These are phyloP conservation scores for Xenotilapia caudafasciata DNA, from an alignment of 2,113 vertebrate species.

Conservation along the genomic window DNA sequence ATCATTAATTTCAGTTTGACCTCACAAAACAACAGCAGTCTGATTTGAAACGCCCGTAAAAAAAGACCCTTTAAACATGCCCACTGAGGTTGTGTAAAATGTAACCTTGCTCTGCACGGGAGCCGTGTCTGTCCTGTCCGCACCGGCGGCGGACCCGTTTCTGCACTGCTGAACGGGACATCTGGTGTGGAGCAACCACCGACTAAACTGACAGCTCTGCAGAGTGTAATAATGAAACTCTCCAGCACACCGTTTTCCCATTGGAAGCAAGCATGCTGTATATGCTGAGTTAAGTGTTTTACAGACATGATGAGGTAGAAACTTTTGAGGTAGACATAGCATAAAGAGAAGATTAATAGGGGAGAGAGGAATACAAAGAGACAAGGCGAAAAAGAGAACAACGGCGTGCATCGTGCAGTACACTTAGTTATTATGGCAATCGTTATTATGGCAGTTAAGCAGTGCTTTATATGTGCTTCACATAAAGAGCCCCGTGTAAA, in stretches of 20 bases:
- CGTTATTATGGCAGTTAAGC: background rate
- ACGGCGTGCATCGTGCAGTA: slow-evolving; percentile 14
- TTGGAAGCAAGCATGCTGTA: background rate
- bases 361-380: background rate
- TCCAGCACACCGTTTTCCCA: slow-evolving; percentile 3
- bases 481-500: background rate
- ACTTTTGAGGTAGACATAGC: slow-evolving; percentile 24
- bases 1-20: slow-evolving; percentile 63
- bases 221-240: slow-evolving; percentile 14
- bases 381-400: slow-evolving; percentile 4
- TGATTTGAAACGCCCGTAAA: slow-evolving; percentile 53
- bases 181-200: slow-evolving; percentile 30
- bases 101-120: slow-evolving; percentile 51
- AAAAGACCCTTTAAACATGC: slow-evolving; percentile 28
- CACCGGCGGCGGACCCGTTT: background rate
- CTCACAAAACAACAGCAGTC: slow-evolving; percentile 64
- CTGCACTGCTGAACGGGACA: slow-evolving; percentile 37
- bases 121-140: slow-evolving; percentile 8
- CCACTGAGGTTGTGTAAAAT: slow-evolving; percentile 51
- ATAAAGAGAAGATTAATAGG: slow-evolving; percentile 40
- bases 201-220: slow-evolving; percentile 35
- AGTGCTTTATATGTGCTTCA: background rate
- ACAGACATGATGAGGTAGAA: slow-evolving; percentile 38
- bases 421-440: slow-evolving; percentile 3
- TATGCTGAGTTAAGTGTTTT: slow-evolving; percentile 49